A percentile compares a stretch with the other conserved stretches of the same genome.
These are phyloP conservation scores for Sander lucioperca DNA, from an alignment of 2,113 vertebrate genomes.

Conservation along the genomic window DNA sequence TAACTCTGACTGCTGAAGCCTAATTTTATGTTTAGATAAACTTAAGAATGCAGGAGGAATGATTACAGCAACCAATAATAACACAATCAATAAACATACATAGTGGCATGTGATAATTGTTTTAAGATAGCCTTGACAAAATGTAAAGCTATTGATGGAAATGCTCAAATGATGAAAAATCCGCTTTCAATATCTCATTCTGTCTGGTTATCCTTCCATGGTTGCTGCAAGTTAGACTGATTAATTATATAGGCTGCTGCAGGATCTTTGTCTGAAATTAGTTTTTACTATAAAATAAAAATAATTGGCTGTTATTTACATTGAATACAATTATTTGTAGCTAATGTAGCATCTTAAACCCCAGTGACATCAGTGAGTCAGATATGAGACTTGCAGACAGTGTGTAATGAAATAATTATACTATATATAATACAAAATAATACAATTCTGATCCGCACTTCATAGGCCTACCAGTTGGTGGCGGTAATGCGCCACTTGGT, in stretches of 20 bases:
- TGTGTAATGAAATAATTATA: no score
- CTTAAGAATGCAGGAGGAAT: not conserved
- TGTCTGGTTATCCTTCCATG: no score
- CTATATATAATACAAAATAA: not conserved
- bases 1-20: not conserved
- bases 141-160: not conserved
- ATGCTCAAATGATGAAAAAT: not conserved
- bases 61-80: not conserved
- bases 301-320: not conserved
- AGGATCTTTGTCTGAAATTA: not conserved
- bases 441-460: not conserved
- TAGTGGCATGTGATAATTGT: not conserved
- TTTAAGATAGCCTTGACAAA: not conserved
- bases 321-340: not conserved
- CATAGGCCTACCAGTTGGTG: slow-evolving; percentile 11
- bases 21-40: not conserved
- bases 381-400: not conserved
- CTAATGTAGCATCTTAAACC: not conserved
- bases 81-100: not conserved
- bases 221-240: not conserved
- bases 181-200: not conserved
- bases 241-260: not conserved
- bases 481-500: not conserved
- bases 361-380: not conserved
- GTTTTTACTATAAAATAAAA: not conserved